Percentiles rank a stretch among this genome's conserved stretches.
Conservation (phyloP, 2,113 vertebrate genomes). For the Scophthalmus maximus region DNA sequence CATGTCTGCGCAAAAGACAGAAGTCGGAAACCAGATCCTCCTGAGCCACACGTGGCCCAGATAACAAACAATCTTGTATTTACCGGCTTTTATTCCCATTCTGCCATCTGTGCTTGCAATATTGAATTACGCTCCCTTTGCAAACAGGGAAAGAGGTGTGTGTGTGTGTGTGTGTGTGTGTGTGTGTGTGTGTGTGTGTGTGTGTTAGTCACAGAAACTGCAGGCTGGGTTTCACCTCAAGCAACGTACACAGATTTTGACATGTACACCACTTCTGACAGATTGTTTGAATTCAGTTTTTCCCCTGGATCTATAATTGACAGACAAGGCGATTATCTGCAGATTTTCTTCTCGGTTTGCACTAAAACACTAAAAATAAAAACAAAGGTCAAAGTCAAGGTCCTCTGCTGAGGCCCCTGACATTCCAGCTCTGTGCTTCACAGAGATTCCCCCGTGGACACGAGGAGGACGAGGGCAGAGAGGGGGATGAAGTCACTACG, state of each 20-base stretch:
- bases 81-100: constrained; percentile 24
- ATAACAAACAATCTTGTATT: constrained; percentile 52
- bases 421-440: constrained; percentile 55
- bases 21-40: constrained; percentile 47
- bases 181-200: no score
- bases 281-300: constrained; percentile 18
- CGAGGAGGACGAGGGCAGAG: constrained; percentile 41
- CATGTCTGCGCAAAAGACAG: constrained; percentile 44
- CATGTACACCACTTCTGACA: not conserved
- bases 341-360: constrained; percentile 8
- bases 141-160: not conserved
- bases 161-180: no score
- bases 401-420: constrained; percentile 35
- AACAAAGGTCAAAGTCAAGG: constrained; percentile 39
- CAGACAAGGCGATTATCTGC: constrained; percentile 1
- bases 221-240: not conserved
- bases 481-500: constrained; percentile 54
- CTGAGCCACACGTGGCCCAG: constrained; percentile 55
- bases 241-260: not conserved
- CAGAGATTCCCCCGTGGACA: constrained; percentile 55
- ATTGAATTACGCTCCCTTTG: constrained; percentile 21
- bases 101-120: constrained; percentile 12
- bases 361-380: constrained; percentile 3
- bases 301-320: not conserved
- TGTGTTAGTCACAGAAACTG: not conserved